Base-by-base conservation (phyloP, 1,140 invertebrate genomes). In the Diabrotica undecimpunctata region DNA sequence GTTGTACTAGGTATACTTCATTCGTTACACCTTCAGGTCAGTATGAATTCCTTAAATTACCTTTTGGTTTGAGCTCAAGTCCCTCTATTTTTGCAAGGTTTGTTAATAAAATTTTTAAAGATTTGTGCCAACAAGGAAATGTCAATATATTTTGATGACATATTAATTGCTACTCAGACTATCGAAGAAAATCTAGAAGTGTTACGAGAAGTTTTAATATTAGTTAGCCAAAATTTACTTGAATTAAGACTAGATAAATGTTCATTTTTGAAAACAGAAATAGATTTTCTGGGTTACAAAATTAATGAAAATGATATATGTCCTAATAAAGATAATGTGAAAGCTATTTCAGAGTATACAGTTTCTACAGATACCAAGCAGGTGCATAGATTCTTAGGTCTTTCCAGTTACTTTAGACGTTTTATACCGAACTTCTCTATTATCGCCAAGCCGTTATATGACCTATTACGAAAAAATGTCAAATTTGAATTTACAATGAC, bases 1-100 rank as follows among this genome's bases (percentile, higher is more conserved):
- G 73, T 36, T 69, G 73, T 2, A 75, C 77, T 67, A 75, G 70
- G 13, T 66, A 72, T 64, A 75, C 74, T n/a, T 68, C 65, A 4
- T 77, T 76, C 62, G 60, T 66, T 13, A 74, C 72, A 11, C 62
- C 66, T 6, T 61, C 65, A 13, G 70, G 67, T 9, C 75, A 77
- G n/a, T 76, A 69, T 55, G 73, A 75, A 66, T 77, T 68, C 62
- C 14, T 69, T 6, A 41, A 70, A 54, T 71, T 76, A 67, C 74
- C 75, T 5, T 70, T 76, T 55, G 77, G 78, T 8, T 38, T 76
- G 36, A 58, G 63, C 52, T 74, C 74, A 62, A 37, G 36, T 9
- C 55, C 55, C 7, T 25, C 55, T 10, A 12, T n/a, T 35, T 57
- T 57, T 57, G 4, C 14, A 36, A 7, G 55, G 37, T 38, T 35